Percentiles rank a stretch among this genome's conserved stretches.
phyloP scores from a whole-genome alignment of 1,140 invertebrate species.

The Euwallacea fornicatus region DNA sequence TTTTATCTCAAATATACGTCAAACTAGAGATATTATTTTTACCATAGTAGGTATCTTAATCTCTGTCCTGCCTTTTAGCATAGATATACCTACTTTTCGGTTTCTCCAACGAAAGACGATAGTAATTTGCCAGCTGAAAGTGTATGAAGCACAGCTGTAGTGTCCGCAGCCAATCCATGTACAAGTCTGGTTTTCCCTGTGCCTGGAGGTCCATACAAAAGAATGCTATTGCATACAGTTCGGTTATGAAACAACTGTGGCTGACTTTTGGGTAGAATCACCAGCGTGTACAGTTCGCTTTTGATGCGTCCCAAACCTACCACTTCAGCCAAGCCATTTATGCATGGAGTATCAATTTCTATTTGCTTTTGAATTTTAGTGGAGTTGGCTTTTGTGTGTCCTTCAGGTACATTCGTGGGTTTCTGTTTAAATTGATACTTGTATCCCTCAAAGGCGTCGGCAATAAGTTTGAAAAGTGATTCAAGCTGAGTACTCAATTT shows the following conservation, averaged over 20 bases:
- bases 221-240: slow-evolving; percentile 55
- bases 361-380: too few relatives aligned
- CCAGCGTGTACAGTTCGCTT: slow-evolving; percentile 28
- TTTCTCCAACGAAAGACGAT: slow-evolving; percentile 61
- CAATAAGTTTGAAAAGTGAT: too few relatives aligned
- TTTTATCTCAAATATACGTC: too few relatives aligned
- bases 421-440: too few relatives aligned
- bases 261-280: slow-evolving; percentile 47
- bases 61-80: neutral
- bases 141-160: slow-evolving; percentile 56
- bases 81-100: slow-evolving; percentile 59
- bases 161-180: slow-evolving; percentile 60
- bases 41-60: too few relatives aligned
- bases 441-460: too few relatives aligned
- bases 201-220: slow-evolving; percentile 73
- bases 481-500: too few relatives aligned
- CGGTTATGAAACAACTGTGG: slow-evolving; percentile 47
- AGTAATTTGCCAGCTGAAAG: slow-evolving; percentile 60
- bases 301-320: slow-evolving; percentile 40
- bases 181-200: slow-evolving; percentile 71
- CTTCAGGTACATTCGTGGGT: too few relatives aligned
- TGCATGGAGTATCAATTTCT: slow-evolving; percentile 37
- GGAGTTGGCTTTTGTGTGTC: too few relatives aligned
- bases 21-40: too few relatives aligned
- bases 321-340: slow-evolving; percentile 46